Percentiles rank a stretch among this genome's conserved stretches.
Conservation (phyloP, 2,797 vertebrate genomes). For the Enteromius viviparus region DNA sequence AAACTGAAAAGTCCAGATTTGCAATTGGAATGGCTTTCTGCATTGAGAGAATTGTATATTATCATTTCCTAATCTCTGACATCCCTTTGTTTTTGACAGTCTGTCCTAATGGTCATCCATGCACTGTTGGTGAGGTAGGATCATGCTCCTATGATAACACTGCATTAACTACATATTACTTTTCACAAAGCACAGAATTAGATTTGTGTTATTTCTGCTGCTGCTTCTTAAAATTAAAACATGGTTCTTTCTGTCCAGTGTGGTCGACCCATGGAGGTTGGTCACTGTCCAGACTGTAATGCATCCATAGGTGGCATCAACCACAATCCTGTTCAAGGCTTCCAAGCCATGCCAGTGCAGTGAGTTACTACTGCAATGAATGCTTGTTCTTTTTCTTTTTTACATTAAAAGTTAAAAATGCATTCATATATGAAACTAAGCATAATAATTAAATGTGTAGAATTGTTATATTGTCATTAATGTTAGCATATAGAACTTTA, state of each 20-base stretch:
- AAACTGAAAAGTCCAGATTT: neutral
- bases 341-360: conserved; percentile 37
- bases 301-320: conserved; percentile 72
- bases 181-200: neutral
- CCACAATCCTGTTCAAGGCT: conserved; percentile 67
- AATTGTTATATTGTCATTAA: neutral
- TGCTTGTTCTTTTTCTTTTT: neutral
- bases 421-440: neutral
- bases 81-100: conserved; percentile 66
- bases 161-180: neutral
- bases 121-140: conserved; percentile 90
- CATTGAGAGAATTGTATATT: conserved; percentile 25
- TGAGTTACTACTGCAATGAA: conserved; percentile 59
- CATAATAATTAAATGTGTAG: neutral
- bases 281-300: conserved; percentile 81
- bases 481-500: neutral
- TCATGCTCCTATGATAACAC: neutral
- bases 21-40: neutral
- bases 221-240: neutral
- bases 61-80: conserved; percentile 7
- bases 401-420: neutral
- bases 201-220: neutral
- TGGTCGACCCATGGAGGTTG: conserved; percentile 77
- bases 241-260: conserved; percentile 75
- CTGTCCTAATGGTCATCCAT: conserved; percentile 89